Conservation (phyloP, 2,888 invertebrate species). For the Tolmerus cingulatus region DNA sequence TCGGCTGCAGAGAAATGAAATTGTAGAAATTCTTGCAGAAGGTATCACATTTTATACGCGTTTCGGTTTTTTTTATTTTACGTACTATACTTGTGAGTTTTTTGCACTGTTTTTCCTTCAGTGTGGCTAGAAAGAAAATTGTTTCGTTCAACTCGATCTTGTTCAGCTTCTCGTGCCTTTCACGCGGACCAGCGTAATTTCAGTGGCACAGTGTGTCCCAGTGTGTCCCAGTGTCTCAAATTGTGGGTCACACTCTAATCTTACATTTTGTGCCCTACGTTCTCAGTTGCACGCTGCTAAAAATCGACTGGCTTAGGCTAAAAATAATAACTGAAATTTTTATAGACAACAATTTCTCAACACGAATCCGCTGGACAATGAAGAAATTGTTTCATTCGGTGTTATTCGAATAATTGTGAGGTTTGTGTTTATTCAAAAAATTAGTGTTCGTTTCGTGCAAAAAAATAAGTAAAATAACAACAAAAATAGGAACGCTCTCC, state of each 20-base stretch:
- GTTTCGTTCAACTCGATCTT: not conserved
- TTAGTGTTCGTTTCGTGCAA: not conserved
- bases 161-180: not conserved
- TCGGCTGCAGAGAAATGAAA: constrained; percentile 4
- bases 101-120: not conserved
- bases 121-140: not conserved
- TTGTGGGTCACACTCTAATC: constrained; percentile 5
- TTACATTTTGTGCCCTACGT: not conserved
- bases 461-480: not conserved
- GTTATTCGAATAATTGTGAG: not conserved
- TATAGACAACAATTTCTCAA: not conserved
- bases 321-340: not conserved
- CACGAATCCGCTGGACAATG: not conserved
- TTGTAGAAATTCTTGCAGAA: constrained; percentile 36
- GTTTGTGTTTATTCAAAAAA: not conserved
- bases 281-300: not conserved
- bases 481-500: not conserved
- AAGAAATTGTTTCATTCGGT: constrained; percentile 8
- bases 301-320: not conserved
- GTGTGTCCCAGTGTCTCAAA: constrained; percentile 33
- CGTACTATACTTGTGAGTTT: not conserved
- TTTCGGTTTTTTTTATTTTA: not conserved
- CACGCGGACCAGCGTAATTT: not conserved
- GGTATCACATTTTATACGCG: not conserved
- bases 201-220: constrained; percentile 12